Evolutionary conservation across 2,797 vertebrate species (phyloP).

Genomic region (Ataeniobius toweri): DNA sequence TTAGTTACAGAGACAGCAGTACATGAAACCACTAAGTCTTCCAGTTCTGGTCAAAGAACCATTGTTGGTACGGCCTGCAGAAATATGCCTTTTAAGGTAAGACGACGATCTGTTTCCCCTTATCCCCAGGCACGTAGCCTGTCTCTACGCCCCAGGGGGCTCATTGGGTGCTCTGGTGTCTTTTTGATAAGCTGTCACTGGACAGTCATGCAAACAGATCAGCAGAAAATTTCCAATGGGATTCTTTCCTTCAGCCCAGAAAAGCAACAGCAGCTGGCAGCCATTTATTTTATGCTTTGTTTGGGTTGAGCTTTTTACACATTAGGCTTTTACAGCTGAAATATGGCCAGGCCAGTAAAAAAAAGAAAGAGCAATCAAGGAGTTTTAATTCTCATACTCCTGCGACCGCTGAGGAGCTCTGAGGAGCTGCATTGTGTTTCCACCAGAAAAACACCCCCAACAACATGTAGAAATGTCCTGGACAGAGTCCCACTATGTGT

Average conservation of each 20-base stretch:
- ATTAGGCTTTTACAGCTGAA: constrained; percentile 59
- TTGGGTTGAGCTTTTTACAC: constrained; percentile 66
- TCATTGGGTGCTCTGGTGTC: constrained; percentile 52
- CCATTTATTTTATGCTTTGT: constrained; percentile 70
- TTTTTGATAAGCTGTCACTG: constrained; percentile 71
- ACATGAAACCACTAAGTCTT: constrained; percentile 30
- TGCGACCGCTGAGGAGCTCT: constrained; percentile 50
- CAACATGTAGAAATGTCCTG: constrained; percentile 46
- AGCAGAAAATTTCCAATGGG: constrained; percentile 63
- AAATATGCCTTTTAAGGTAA: constrained; percentile 83
- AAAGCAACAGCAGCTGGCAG: constrained; percentile 68
- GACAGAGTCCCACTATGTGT: constrained; percentile 42
- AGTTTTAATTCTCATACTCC: constrained; percentile 22
- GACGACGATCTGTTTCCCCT: constrained; percentile 59
- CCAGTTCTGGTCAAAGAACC: constrained; percentile 58
- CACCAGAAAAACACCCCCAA: constrained; percentile 30
- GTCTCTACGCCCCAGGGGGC: constrained; percentile 42
- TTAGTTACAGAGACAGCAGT: not conserved
- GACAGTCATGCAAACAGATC: constrained; percentile 70
- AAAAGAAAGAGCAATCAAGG: constrained; percentile 25
- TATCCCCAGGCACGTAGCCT: constrained; percentile 45
- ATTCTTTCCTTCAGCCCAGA: constrained; percentile 45
- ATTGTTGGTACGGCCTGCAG: constrained; percentile 56
- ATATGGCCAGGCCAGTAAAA: constrained; percentile 45
- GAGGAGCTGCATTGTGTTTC: constrained; percentile 54